Evolutionary conservation across 2,797 vertebrate species (phyloP).

Genomic region (Sebastes matsubarae): DNA sequence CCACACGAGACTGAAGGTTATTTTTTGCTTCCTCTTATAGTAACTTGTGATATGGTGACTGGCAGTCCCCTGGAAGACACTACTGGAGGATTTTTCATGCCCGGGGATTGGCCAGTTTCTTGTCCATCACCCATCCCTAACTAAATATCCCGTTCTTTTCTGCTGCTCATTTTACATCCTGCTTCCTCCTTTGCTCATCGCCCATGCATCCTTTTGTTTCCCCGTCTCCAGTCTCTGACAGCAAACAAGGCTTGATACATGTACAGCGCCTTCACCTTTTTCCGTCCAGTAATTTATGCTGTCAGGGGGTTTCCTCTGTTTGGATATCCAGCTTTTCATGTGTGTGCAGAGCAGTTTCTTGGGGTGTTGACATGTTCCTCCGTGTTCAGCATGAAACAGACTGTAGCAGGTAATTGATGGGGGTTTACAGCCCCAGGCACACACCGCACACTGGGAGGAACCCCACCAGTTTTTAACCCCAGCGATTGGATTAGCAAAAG

Average conservation of each 20-base stretch:
- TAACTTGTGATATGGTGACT: neutral
- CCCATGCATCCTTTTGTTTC: slow-evolving; percentile 58
- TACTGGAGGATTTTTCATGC: slow-evolving; percentile 20
- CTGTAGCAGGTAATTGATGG: slow-evolving; percentile 68
- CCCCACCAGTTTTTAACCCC: slow-evolving; percentile 33
- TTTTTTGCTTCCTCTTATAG: slow-evolving; percentile 50
- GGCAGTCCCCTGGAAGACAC: slow-evolving; percentile 51
- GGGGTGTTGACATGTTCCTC: slow-evolving; percentile 65
- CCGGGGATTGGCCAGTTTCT: slow-evolving; percentile 12
- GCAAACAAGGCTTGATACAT: slow-evolving; percentile 67
- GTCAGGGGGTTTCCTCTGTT: slow-evolving; percentile 69
- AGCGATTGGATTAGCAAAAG: slow-evolving; percentile 45
- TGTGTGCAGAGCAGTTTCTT: slow-evolving; percentile 61
- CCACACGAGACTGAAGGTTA: slow-evolving; percentile 31
- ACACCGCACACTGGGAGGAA: slow-evolving; percentile 30
- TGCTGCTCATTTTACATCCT: slow-evolving; percentile 16
- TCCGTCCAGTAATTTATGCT: slow-evolving; percentile 72
- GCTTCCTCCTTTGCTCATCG: slow-evolving; percentile 15
- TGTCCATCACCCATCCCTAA: slow-evolving; percentile 2
- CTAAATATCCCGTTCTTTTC: slow-evolving; percentile 8
- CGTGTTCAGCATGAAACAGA: slow-evolving; percentile 56
- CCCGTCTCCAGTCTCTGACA: slow-evolving; percentile 58
- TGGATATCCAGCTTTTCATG: slow-evolving; percentile 58
- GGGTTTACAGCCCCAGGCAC: slow-evolving; percentile 42
- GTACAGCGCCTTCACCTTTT: slow-evolving; percentile 67